Base-by-base conservation (phyloP, 2,888 invertebrate genomes). In the Drymonia ruficornis region DNA sequence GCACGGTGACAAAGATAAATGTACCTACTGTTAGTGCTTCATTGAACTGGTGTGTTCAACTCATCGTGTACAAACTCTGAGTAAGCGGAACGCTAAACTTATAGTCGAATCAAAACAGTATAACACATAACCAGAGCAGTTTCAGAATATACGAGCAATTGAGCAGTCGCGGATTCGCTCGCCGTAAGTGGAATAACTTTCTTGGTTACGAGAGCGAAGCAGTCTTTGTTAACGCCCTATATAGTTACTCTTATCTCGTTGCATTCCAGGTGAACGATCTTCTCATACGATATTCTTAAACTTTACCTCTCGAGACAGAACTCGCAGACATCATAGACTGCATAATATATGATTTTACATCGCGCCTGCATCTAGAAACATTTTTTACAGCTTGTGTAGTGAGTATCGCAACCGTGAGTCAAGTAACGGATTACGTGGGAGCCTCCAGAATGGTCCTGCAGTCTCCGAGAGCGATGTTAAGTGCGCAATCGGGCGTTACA, bases 391-490 rank as follows among this genome's bases (percentile, higher is more conserved):
- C 55, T 45, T 45, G 51, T 53, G 38, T 52, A 51, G 48, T 50
- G 66, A 70, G 71, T 72, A 78, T 73, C 76, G 76, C 76, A 67
- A 74, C 72, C 77, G 72, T 75, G 82, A 81, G 76, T 81, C 77
- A 80, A 83, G 81, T 83, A 80, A 81, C 79, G 81, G 87, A 87
- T 89, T 87, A 86, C 78, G 81, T 83, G 78, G 75, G 76, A 83
- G 81, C 78, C 80, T 76, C 74, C 59, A 74, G 74, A 83, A 84
- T 79, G 77, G 79, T 83, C 74, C 72, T 74, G 66, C 74, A 76
- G 78, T 77, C 77, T 76, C 67, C 70, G 78, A 78, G 76, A 82
- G 70, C 74, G 68, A 80, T 73, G 79, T 81, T 80, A 80, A 82
- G 80, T 76, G 77, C 72, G 72, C 74, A 76, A 79, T 82, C 68